Base-by-base conservation (phyloP, 2,888 invertebrate species). In the Cephus pygmeus region DNA sequence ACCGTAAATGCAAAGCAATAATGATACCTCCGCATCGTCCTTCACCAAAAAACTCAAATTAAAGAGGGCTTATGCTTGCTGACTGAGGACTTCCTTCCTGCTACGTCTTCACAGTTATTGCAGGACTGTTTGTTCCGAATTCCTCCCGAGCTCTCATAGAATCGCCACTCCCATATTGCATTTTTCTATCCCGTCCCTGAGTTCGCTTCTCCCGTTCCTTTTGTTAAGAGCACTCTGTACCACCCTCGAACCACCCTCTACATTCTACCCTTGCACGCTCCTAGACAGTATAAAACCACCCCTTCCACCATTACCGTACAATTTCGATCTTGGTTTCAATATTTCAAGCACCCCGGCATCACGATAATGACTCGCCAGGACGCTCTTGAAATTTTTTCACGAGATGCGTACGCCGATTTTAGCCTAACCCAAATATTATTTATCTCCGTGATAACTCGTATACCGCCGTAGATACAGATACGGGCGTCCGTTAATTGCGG, bases 1-100 rank as follows among this genome's bases (percentile, higher is more conserved):
- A 40, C 73, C 36, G 73, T 76, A 73, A 81, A 81, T 81, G 78
- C 80, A 75, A 77, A 80, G 81, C 80, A 81, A 81, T 82, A 82
- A 82, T 79, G 78, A 83, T 73, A 75, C 75, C 33, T 30, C 30
- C 9, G 34, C 36, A 30, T 34, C 15, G 34, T 69, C 56, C 34
- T 4, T 40, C 15, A 15, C 15, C 40, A 15, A 40, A 15, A 40
- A 40, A 40, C 40, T 6, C 40, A 69, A 30, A 73, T 30, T 74
- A 79, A 75, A 80, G 77, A 76, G 75, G 35, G 73, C 34, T 73
- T 23, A 73, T 76, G 79, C 79, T 77, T 76, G 30, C 81, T 76
- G 71, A 77, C 78, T 71, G 30, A 75, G 34, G 34, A 77, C 75
- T 75, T 76, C 75, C 56, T 81, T 80, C 74, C 78, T 68, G 30